These are phyloP conservation scores for Atrina japonica DNA, from an alignment of 2,888 invertebrate genomes.

Conservation along the genomic window DNA sequence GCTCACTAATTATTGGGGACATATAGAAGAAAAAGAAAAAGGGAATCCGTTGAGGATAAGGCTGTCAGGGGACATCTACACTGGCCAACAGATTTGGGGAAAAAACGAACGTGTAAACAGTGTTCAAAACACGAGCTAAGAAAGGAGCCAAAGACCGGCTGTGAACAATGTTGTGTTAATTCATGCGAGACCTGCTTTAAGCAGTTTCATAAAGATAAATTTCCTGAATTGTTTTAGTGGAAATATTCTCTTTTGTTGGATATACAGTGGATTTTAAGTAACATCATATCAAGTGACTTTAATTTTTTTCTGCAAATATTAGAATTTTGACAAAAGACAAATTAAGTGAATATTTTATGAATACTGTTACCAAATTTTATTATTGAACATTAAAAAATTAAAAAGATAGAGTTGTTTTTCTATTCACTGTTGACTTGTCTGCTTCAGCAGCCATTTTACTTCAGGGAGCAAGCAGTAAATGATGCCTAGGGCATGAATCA, in stretches of 20 bases:
- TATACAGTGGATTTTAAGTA: not conserved
- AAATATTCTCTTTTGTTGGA: not conserved
- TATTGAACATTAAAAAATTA: not conserved
- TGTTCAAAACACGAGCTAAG: no score
- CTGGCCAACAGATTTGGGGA: no score
- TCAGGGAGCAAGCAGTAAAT: not conserved
- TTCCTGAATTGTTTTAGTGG: no score
- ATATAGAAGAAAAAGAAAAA: constrained; percentile 7
- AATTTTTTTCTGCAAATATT: not conserved
- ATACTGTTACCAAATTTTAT: constrained; percentile 5
- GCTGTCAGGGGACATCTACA: not conserved
- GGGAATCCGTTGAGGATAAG: no score
- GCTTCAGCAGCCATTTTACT: not conserved
- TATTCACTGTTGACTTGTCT: not conserved
- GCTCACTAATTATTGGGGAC: constrained; percentile 3
- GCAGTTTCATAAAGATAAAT: constrained; percentile 17
- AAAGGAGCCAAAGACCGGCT: no score
- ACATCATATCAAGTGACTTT: not conserved
- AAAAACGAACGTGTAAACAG: no score
- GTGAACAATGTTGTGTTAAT: constrained; percentile 29
- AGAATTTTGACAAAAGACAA: no score
- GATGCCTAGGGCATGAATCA: constrained; percentile 8
- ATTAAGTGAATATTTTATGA: not conserved
- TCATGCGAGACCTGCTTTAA: constrained; percentile 27
- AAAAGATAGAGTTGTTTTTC: constrained; percentile 8